These are phyloP conservation scores for Charadrius vociferus DNA, from an alignment of 2,113 vertebrate species.

Conservation along the genomic window DNA sequence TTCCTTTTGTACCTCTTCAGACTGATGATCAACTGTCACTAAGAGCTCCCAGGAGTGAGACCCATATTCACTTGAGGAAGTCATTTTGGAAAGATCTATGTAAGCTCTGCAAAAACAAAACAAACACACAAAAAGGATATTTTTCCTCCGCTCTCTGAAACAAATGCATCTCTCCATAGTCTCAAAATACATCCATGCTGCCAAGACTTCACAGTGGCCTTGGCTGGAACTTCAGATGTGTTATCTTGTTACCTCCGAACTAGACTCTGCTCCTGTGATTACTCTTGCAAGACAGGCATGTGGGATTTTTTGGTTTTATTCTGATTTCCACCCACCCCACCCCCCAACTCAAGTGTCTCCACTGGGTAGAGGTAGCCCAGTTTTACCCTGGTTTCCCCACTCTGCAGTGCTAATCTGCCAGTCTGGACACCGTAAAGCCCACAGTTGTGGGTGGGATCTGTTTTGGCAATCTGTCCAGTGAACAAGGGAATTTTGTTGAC, in stretches of 20 bases:
- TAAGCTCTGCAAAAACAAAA: constrained; percentile 15
- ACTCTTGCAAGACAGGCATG: neutral
- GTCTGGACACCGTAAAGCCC: neutral
- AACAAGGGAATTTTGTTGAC: neutral
- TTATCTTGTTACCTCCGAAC: constrained; percentile 6
- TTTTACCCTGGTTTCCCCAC: neutral
- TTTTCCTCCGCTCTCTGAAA: neutral
- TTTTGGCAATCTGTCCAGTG: neutral
- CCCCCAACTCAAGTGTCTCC: neutral
- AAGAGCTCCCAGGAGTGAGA: constrained; percentile 90
- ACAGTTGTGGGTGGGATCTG: neutral
- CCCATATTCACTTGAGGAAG: constrained; percentile 75
- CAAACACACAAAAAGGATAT: neutral
- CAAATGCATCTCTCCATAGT: neutral
- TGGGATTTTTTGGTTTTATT: neutral
- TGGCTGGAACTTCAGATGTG: neutral
- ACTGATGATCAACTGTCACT: constrained; percentile 83
- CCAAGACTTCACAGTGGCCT: neutral
- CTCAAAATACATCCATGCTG: neutral
- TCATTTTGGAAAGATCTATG: constrained; percentile 70
- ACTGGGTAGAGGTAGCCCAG: neutral
- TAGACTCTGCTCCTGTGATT: neutral
- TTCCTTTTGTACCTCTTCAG: constrained; percentile 68
- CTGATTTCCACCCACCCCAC: neutral
- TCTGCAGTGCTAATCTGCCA: neutral